Evolutionary conservation across 2,797 vertebrate genomes (phyloP), one percentile per base, ranked within the genome.

Genomic region (Lagorchestes hirsutus): DNA sequence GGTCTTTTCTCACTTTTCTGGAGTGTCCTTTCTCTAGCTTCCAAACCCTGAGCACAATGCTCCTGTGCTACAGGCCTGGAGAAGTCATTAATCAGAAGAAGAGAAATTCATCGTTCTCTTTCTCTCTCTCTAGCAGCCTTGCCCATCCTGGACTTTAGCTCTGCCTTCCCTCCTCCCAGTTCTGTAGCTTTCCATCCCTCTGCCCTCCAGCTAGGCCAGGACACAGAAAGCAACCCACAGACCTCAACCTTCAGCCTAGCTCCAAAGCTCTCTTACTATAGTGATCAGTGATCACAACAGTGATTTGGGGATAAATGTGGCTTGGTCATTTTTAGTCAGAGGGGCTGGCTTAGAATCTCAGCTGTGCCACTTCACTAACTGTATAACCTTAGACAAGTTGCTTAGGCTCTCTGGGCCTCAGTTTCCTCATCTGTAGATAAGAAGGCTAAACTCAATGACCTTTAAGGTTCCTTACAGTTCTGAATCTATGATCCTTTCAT

Each of bases 81-180:
- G 57, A 93, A 74, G 87, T 93, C 40, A 95, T 92, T 95, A 94
- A 58, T 93, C 62, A 92, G 55, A 92, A 92, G 34, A 40, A 92
- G 82, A 94, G 18, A 34, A 82, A 96, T 27, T 2, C 92, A 90
- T 57, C 46, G 24, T 31, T 29, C 40, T 6, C 1, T 34, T 34
- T 94, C 55, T 54, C 58, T 10, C 3, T 5, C 3, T 54, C 90
- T 91, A 54, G 4, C 3, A 6, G 2, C 55, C 62, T 40, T 31
- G 3, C 18, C 46, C 4, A 82, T 82, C n/a, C 67, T 46, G n/a
- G 67, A 46, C 22, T 82, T 46, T 9, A 46, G 40, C 74, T 87
- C 40, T 46, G 18, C 22, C 74, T 87, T 92, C 52, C 92, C 92
- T 62, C 54, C 56, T 90, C 90, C 34, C 50, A n/a, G 92, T 34